Conservation (phyloP, 2,888 invertebrate species). For the Dryobotodes eremita region DNA sequence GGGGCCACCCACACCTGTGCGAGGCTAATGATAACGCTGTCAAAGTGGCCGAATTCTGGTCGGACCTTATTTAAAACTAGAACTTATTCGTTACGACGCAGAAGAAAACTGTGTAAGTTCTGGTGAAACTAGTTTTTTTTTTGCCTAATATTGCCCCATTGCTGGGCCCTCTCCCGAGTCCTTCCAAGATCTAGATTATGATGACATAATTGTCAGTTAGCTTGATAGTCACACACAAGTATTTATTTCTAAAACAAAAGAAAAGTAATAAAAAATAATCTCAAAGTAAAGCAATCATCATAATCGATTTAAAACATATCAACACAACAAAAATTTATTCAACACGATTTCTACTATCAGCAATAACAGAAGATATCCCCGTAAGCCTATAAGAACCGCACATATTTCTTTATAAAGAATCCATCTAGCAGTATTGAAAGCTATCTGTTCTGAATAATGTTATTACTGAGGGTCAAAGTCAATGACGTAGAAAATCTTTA, state of each 20-base stretch:
- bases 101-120: not conserved
- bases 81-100: not conserved
- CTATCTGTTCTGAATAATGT: conserved; percentile 78
- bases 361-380: conserved; percentile 23
- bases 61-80: not conserved
- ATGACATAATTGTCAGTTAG: not conserved
- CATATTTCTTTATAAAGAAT: conserved; percentile 55
- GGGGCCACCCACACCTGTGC: too few relatives aligned
- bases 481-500: conserved; percentile 82
- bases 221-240: not conserved
- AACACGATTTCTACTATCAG: not conserved
- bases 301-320: conserved; percentile 7
- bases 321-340: conserved; percentile 7
- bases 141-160: too few relatives aligned
- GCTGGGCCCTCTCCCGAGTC: too few relatives aligned
- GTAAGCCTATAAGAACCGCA: conserved; percentile 17
- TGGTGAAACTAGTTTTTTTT: not conserved
- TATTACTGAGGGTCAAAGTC: conserved; percentile 79
- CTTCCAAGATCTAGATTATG: not conserved
- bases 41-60: too few relatives aligned
- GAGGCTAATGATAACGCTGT: too few relatives aligned
- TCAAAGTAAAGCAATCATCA: not conserved
- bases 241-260: not conserved
- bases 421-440: conserved; percentile 47
- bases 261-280: not conserved